These are phyloP conservation scores for Naso thynnoides DNA, from an alignment of 2,797 vertebrate species.

Conservation along the genomic window DNA sequence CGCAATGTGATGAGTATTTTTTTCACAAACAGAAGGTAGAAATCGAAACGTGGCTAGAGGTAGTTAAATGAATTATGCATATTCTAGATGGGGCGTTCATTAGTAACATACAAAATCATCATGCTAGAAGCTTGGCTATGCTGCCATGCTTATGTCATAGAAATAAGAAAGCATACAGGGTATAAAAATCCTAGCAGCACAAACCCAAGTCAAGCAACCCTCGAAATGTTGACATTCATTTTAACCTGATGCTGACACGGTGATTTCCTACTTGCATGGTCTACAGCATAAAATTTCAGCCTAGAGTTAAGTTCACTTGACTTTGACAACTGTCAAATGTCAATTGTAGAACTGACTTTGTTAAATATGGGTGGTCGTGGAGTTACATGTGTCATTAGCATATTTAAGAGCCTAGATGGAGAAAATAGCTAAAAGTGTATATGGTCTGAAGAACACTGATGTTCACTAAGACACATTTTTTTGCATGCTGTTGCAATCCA, in stretches of 20 bases:
- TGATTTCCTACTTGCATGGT: slow-evolving; percentile 11
- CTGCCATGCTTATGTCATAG: slow-evolving; percentile 56
- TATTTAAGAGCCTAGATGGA: slow-evolving; percentile 35
- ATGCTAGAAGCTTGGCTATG: slow-evolving; percentile 69
- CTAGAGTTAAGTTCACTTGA: slow-evolving; percentile 24
- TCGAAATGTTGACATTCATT: slow-evolving; percentile 28
- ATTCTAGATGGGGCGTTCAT: slow-evolving; percentile 67
- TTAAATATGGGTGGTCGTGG: slow-evolving; percentile 3
- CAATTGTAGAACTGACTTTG: slow-evolving; percentile 11
- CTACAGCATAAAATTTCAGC: slow-evolving; percentile 26
- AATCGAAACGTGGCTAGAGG: slow-evolving; percentile 54
- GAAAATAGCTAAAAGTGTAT: slow-evolving; percentile 35
- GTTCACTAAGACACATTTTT: slow-evolving; percentile 74
- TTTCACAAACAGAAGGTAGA: slow-evolving; percentile 57
- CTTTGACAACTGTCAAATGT: slow-evolving; percentile 36
- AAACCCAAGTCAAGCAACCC: slow-evolving; percentile 32
- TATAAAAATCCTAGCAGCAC: slow-evolving; percentile 23
- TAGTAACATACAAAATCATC: slow-evolving; percentile 73
- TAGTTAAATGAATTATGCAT: slow-evolving; percentile 54
- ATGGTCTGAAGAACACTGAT: slow-evolving; percentile 25
- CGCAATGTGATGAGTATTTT: slow-evolving; percentile 86
- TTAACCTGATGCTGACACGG: slow-evolving; percentile 30
- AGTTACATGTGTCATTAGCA: slow-evolving; percentile 22
- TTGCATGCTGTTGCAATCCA: neutral
- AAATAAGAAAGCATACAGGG: slow-evolving; percentile 32